A percentile compares a stretch with the other conserved stretches of the same genome.
phyloP scores from a whole-genome alignment of 2,113 vertebrate genomes.

The Perognathus longimembris region DNA sequence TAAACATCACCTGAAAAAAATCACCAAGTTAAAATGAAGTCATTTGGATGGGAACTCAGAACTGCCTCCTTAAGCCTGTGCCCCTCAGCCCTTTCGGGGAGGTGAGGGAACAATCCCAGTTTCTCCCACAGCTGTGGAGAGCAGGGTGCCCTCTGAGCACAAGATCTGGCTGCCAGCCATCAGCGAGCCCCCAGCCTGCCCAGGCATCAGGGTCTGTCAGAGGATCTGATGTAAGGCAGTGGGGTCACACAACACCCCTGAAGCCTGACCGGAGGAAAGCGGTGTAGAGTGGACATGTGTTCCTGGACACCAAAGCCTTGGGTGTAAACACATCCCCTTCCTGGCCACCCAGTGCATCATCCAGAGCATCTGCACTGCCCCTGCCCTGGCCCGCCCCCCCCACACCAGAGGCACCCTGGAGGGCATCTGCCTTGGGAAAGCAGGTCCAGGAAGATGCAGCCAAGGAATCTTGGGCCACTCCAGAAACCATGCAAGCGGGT shows the following conservation, averaged over 20 bases:
- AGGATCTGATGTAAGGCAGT: neutral
- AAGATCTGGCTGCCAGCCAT: neutral
- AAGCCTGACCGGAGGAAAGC: neutral
- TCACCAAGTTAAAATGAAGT: no score
- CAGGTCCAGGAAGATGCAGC: neutral
- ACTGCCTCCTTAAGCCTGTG: neutral
- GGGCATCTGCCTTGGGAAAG: neutral
- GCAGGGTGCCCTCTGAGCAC: neutral
- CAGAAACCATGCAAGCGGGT: no score
- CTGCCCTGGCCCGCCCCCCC: neutral
- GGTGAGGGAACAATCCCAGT: no score
- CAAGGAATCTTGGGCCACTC: neutral
- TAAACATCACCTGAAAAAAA: no score
- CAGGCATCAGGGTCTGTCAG: neutral
- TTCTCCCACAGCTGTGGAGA: neutral
- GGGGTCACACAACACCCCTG: no score
- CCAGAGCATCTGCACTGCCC: neutral
- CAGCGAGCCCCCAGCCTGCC: neutral
- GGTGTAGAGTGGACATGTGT: neutral
- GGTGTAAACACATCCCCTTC: no score
- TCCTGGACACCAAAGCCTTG: neutral
- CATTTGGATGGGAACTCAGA: no score
- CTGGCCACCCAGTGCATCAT: accelerated
- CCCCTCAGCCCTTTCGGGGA: neutral
- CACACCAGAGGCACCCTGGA: accelerated